phyloP scores from a whole-genome alignment of 2,113 vertebrate genomes.

The Eolophus roseicapilla region DNA sequence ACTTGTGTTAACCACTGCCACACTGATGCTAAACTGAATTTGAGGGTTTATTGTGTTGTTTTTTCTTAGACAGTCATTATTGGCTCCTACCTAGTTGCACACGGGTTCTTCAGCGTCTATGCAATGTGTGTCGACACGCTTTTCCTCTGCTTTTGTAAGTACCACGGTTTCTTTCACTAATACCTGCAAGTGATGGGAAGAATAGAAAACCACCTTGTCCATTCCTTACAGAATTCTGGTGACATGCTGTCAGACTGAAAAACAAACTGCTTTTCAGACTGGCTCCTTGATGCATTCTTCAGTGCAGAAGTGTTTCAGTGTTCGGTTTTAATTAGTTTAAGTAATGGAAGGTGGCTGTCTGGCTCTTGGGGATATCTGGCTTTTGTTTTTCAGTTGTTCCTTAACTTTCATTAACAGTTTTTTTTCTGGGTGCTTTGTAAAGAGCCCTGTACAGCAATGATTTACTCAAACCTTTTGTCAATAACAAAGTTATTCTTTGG shows the following conservation, averaged over 20 bases:
- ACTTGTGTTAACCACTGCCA: background rate
- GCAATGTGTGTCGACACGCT: slow-evolving; percentile 97
- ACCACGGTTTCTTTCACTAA: background rate
- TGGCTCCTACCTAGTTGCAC: slow-evolving; percentile 91
- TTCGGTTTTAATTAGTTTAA: background rate
- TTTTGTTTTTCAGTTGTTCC: background rate
- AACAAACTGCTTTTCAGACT: background rate
- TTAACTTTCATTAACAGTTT: background rate
- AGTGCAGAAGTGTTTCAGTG: background rate
- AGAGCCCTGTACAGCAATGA: background rate
- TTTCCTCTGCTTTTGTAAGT: slow-evolving; percentile 99
- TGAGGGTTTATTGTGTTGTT: background rate
- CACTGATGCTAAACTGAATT: background rate
- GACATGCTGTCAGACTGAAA: background rate
- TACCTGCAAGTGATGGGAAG: background rate
- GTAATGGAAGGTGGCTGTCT: background rate
- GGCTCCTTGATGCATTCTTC: background rate
- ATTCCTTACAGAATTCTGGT: background rate
- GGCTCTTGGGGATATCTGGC: background rate
- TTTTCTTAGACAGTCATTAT: slow-evolving; percentile 86
- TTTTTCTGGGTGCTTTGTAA: background rate
- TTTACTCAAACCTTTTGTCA: background rate
- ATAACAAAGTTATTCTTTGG: background rate
- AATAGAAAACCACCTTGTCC: background rate
- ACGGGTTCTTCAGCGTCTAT: slow-evolving; percentile 96